Evolutionary conservation across 2,113 vertebrate species (phyloP), one percentile per base, ranked within the genome.

Genomic region (Phasianus colchicus): DNA sequence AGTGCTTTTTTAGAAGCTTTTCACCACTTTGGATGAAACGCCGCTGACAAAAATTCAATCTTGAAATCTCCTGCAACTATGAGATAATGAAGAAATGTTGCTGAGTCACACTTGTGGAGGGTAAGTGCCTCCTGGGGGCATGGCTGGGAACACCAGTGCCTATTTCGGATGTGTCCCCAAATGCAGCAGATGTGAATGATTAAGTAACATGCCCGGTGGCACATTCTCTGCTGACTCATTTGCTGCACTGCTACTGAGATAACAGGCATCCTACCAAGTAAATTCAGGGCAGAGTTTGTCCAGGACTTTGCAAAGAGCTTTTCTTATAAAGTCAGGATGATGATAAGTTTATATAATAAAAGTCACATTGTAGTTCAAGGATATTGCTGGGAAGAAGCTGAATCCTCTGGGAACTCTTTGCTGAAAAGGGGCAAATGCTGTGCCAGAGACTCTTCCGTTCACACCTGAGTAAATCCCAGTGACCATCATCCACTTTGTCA

Each of bases 1-100:
- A 88, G 93, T 65, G 65, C 94, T 89, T 95, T 95, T 96, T 67
- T 58, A 92, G 82, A 93, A 94, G 86, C 89, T 97, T 88, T 96
- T 96, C 86, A 73, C 77, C 72, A 74, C 82, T 94, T 83, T 72
- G 92, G 64, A 79, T 95, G 89, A 96, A 97, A 90, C 63, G 92
- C 83, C 77, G 65, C 95, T 95, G 95, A 95, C 93, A 96, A 93
- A 58, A 89, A 87, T 72, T 96, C 75, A 40, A 65, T 95, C 89
- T 78, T 91, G 47, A 87, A 75, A 40, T 60, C 90, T 94, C 89
- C 89, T 92, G 79, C 27, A 90, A 70, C 42, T 30, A 40, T 43
- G 84, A 63, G 83, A 48, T 96, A 95, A 93, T 89, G 95, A 93
- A 83, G 64, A 86, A 93, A 76, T 36, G 71, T 18, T 96, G 93